Percentiles rank a stretch among this genome's conserved stretches.
Conservation (phyloP, 2,888 invertebrate genomes). For the Atethmia centrago region DNA sequence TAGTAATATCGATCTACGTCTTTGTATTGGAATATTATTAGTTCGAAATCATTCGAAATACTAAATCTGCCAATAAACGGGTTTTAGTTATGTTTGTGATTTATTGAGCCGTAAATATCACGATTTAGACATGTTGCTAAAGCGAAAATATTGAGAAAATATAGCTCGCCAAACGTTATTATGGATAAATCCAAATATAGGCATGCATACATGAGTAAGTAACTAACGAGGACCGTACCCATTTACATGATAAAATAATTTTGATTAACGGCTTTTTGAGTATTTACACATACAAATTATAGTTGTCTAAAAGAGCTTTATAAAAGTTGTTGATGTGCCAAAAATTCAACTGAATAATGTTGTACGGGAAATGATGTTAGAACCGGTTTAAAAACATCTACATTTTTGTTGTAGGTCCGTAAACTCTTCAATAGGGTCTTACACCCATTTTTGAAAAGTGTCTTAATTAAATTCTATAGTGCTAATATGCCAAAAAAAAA, state of each 20-base stretch:
- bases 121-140: conserved; percentile 55
- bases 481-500: no score
- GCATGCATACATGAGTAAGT: conserved; percentile 36
- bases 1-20: conserved; percentile 13
- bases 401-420: background rate
- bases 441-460: no score
- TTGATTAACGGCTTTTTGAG: conserved; percentile 48
- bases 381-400: background rate
- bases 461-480: no score
- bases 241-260: conserved; percentile 56
- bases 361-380: background rate
- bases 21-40: conserved; percentile 48
- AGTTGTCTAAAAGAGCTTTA: conserved; percentile 17
- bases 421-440: background rate
- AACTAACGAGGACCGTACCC: conserved; percentile 49
- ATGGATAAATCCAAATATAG: conserved; percentile 53
- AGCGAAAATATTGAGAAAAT: conserved; percentile 54
- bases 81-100: conserved; percentile 58
- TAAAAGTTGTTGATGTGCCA: background rate
- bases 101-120: conserved; percentile 64
- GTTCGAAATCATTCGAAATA: conserved; percentile 28
- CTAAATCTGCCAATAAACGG: conserved; percentile 50
- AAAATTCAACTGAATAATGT: background rate
- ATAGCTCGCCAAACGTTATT: conserved; percentile 31
- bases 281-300: conserved; percentile 41